These are phyloP conservation scores for Gambusia holbrooki DNA, from an alignment of 2,113 vertebrate genomes.

Conservation along the genomic window DNA sequence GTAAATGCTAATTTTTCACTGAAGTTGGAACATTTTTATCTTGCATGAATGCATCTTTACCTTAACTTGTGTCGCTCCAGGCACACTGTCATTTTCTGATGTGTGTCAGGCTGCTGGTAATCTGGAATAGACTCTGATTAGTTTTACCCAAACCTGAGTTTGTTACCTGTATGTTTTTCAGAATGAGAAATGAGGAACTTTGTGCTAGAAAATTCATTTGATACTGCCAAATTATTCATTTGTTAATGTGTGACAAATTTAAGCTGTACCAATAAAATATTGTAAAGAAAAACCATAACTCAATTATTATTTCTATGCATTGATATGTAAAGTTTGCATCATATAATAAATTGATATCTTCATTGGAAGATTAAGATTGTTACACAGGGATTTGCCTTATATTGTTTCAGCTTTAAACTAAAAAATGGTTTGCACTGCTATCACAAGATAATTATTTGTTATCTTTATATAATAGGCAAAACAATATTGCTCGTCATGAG, in stretches of 20 bases:
- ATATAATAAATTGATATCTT: not conserved
- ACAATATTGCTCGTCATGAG: not conserved
- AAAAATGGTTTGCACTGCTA: not conserved
- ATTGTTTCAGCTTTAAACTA: not conserved
- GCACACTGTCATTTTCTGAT: not conserved
- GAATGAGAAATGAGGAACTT: not conserved
- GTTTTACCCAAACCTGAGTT: not conserved
- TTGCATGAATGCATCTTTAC: constrained; percentile 10
- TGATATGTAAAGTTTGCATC: not conserved
- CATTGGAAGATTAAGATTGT: not conserved
- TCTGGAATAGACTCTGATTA: not conserved
- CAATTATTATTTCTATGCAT: not conserved
- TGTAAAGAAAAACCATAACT: not conserved
- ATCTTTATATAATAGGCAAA: not conserved
- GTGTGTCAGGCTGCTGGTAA: not conserved
- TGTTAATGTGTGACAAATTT: not conserved
- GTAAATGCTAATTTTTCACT: constrained; percentile 2
- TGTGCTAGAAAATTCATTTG: not conserved
- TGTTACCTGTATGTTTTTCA: not conserved
- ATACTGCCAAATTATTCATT: not conserved
- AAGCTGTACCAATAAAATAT: not conserved
- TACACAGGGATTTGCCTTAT: not conserved
- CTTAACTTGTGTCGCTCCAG: not conserved
- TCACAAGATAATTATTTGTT: too few species aligned
- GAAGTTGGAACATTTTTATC: constrained; percentile 12